Percentiles rank a stretch among this genome's conserved stretches.
phyloP scores from a whole-genome alignment of 2,888 invertebrate genomes.

The Temnothorax unifasciatus region DNA sequence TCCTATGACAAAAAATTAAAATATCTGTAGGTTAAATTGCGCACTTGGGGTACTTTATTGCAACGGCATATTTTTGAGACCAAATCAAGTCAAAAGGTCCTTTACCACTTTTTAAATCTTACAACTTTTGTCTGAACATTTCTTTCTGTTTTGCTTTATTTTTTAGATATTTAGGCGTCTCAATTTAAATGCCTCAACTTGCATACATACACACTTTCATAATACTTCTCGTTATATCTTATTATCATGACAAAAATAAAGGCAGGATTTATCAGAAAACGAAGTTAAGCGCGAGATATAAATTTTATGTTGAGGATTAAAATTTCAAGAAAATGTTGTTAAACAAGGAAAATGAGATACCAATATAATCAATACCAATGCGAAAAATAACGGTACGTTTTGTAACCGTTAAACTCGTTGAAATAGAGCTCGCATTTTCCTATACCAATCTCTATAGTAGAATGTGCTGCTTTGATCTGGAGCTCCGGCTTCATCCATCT shows the following conservation, averaged over 20 bases:
- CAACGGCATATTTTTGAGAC: too few species aligned
- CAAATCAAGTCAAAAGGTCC: too few species aligned
- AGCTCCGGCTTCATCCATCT: conserved; percentile 22
- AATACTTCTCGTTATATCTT: background rate
- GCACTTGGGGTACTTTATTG: too few species aligned
- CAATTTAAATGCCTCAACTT: too few species aligned
- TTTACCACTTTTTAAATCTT: too few species aligned
- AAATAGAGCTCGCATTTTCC: conserved; percentile 28
- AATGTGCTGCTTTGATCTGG: conserved; percentile 33
- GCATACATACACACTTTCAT: too few species aligned
- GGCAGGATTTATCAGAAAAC: background rate
- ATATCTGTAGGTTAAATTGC: background rate
- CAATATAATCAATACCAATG: background rate
- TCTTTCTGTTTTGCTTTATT: too few species aligned
- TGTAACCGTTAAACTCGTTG: conserved; percentile 28
- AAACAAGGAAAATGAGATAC: background rate
- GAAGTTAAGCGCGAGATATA: background rate
- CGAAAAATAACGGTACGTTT: conserved; percentile 31
- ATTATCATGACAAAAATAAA: background rate
- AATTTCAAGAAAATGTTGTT: background rate
- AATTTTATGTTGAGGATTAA: background rate
- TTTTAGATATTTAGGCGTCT: too few species aligned
- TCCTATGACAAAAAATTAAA: background rate
- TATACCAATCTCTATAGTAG: background rate
- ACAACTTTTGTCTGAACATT: too few species aligned